Percentiles rank a stretch among this genome's conserved stretches.
These are phyloP conservation scores for Gibbula magus DNA, from an alignment of 2,888 invertebrate species.

Conservation along the genomic window DNA sequence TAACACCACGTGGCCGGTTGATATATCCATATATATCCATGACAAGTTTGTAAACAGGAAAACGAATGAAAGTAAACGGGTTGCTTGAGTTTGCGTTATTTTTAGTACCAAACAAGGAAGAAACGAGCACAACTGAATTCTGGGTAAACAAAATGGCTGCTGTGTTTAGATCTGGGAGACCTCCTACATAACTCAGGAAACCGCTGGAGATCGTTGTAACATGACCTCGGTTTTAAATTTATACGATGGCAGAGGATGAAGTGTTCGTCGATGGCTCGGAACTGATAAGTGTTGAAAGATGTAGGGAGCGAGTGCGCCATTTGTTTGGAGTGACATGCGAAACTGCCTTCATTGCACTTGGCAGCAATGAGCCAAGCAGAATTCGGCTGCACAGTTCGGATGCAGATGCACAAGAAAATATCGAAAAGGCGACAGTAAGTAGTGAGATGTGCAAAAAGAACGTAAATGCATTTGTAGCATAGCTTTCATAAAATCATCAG, in stretches of 20 bases:
- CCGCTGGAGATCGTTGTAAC: conserved; percentile 2
- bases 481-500: not conserved
- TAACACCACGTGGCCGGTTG: no score
- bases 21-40: no score
- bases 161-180: no score
- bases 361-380: conserved; percentile 25
- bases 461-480: not conserved
- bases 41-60: no score
- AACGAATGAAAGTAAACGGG: no score
- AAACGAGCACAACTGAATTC: no score
- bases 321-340: conserved; percentile 40
- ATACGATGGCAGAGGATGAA: conserved; percentile 54
- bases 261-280: conserved; percentile 44
- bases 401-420: conserved; percentile 50
- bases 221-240: conserved; percentile 21
- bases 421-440: conserved; percentile 62
- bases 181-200: not conserved
- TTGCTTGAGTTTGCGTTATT: no score
- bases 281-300: conserved; percentile 30
- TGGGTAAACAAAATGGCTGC: no score
- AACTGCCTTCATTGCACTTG: not conserved
- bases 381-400: conserved; percentile 33
- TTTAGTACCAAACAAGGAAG: no score
- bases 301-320: conserved; percentile 37
- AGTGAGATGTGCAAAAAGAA: not conserved